These are phyloP conservation scores for Phainopepla nitens DNA, from an alignment of 2,113 vertebrate genomes.

Conservation along the genomic window DNA sequence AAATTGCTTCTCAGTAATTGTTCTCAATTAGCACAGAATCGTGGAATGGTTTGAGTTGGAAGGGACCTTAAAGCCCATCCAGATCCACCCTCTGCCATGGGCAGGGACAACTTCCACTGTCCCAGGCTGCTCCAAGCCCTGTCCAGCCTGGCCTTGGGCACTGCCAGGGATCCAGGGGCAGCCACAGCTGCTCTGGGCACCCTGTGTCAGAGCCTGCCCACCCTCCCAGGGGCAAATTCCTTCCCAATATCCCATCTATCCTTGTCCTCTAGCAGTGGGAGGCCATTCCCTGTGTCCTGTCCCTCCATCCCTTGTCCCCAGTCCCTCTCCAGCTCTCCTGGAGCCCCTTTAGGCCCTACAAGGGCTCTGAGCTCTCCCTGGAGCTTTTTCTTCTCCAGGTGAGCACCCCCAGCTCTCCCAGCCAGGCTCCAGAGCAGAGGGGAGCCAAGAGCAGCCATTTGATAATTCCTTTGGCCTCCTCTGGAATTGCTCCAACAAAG, in stretches of 20 bases:
- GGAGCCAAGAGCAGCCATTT: neutral
- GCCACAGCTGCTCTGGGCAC: neutral
- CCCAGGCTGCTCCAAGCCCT: neutral
- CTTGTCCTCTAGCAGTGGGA: neutral
- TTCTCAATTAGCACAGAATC: neutral
- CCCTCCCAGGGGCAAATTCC: rapidly evolving
- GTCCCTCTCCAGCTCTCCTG: neutral
- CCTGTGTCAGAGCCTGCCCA: neutral
- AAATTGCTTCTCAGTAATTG: neutral
- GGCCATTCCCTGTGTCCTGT: too few species aligned
- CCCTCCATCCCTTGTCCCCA: neutral
- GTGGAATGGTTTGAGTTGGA: neutral
- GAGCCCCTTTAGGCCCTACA: neutral
- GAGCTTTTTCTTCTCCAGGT: neutral
- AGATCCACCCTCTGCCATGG: rapidly evolving
- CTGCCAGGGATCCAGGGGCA: neutral
- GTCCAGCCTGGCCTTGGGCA: rapidly evolving
- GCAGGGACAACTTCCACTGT: neutral
- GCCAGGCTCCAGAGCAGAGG: neutral
- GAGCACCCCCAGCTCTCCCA: neutral
- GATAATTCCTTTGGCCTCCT: neutral
- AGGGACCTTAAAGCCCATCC: neutral
- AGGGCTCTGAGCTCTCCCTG: neutral
- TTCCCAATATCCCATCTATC: rapidly evolving
- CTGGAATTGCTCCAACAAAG: neutral